Evolutionary conservation across 1,140 invertebrate species (phyloP), one percentile per base, ranked within the genome.

Genomic region (Metopolophium dirhodum): DNA sequence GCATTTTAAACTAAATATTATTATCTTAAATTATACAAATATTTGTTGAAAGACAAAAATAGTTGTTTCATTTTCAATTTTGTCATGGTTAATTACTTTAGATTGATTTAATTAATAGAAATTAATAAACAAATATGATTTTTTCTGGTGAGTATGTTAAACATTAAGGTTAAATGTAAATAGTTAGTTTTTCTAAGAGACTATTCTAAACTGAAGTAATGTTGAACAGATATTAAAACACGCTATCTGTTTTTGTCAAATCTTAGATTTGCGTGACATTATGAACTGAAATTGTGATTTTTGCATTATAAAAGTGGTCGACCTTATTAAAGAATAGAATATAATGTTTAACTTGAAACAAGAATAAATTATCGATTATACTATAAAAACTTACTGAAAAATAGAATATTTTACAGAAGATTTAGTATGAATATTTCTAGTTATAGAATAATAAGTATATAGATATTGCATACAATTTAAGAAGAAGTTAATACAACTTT

Each of bases 251-350:
- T 89, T 89, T 89, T 7, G 51, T 87, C 45, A 11, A 87, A 87
- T 87, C 11, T 89, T n/a, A 54, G 49, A 89, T 89, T 57, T 57
- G 88, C 88, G 88, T 89, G 88, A 89, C 51, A 41, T 89, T 57
- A 26, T n/a, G 18, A 54, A 54, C 49, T n/a, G 49, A 22, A 57
- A 57, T 49, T 30, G 35, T 54, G 26, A 37, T n/a, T 54, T 54
- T 37, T 89, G 18, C 54, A 37, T 57, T 37, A 57, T 26, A 30
- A 89, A 89, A 57, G 88, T 89, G 41, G 49, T 41, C 4, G 35
- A 89, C 35, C 22, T 30, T 89, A 23, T 57, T 89, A 89, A 37
- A 37, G n/a, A 9, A 89, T 7, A 9, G n/a, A 54, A 89, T 3
- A 89, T 89, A 47, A 86, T 47, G 83, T 86, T 45, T 45, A 86